These are phyloP conservation scores for Cephonodes hylas DNA, from an alignment of 2,888 invertebrate species.

Conservation along the genomic window DNA sequence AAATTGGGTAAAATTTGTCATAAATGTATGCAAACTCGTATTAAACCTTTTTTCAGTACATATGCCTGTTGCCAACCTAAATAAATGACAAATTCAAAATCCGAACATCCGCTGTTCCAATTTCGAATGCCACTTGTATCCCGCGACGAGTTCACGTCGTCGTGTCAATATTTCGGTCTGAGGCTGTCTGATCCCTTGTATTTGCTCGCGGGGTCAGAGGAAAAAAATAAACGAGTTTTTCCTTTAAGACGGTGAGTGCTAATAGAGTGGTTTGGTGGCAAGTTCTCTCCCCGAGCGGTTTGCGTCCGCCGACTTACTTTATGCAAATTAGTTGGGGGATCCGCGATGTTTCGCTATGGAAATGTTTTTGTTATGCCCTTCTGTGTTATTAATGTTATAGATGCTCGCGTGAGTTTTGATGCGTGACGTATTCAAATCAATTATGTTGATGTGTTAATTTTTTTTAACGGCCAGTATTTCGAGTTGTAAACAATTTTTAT, in stretches of 20 bases:
- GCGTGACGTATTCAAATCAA: neutral
- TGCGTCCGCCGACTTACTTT: constrained; percentile 30
- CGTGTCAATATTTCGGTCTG: constrained; percentile 8
- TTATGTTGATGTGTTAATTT: too few species aligned
- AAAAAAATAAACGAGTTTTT: constrained; percentile 26
- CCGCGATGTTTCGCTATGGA: constrained; percentile 39
- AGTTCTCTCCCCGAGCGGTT: constrained; percentile 29
- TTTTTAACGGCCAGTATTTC: neutral
- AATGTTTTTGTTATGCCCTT: constrained; percentile 34
- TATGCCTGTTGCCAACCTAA: too few species aligned
- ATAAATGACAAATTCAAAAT: neutral
- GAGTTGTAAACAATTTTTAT: neutral
- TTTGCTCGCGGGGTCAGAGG: constrained; percentile 12
- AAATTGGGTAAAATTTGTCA: neutral
- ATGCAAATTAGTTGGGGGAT: constrained; percentile 44
- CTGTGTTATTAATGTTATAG: neutral
- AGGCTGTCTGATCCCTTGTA: constrained; percentile 7
- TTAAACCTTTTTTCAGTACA: neutral
- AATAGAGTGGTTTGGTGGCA: constrained; percentile 33
- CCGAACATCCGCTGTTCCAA: neutral
- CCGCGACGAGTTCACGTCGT: neutral
- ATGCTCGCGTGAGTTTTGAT: neutral
- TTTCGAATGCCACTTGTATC: neutral
- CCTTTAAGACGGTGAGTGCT: constrained; percentile 33
- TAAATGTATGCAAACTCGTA: neutral